Evolutionary conservation across 2,888 invertebrate species (phyloP).

Genomic region (Hydriomena furcata): DNA sequence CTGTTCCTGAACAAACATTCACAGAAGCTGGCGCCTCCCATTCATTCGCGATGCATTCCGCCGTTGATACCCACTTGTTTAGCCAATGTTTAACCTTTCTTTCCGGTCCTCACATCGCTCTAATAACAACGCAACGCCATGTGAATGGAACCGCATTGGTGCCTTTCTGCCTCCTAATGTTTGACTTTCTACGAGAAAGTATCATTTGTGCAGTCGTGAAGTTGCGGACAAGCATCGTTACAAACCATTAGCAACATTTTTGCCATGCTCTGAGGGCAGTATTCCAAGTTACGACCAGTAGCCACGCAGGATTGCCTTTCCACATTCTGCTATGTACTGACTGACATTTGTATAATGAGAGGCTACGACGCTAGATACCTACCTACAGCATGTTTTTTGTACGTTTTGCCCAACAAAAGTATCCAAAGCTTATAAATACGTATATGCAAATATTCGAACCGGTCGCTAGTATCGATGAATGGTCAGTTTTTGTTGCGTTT

Average conservation of each 20-base stretch:
- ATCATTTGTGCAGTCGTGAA: slow-evolving; percentile 62
- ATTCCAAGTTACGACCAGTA: slow-evolving; percentile 38
- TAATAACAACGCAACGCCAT: slow-evolving; percentile 67
- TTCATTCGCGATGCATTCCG: slow-evolving; percentile 55
- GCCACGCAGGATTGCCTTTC: slow-evolving; percentile 44
- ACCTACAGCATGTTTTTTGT: slow-evolving; percentile 34
- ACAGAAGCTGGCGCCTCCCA: slow-evolving; percentile 60
- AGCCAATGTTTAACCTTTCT: slow-evolving; percentile 65
- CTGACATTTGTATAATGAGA: slow-evolving; percentile 51
- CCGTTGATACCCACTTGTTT: slow-evolving; percentile 59
- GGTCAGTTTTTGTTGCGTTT: slow-evolving; percentile 44
- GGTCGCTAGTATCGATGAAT: slow-evolving; percentile 42
- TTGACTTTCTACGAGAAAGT: slow-evolving; percentile 79
- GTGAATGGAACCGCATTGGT: slow-evolving; percentile 62
- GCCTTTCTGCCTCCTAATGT: slow-evolving; percentile 60
- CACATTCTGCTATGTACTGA: slow-evolving; percentile 47
- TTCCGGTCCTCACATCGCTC: slow-evolving; percentile 67
- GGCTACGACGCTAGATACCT: slow-evolving; percentile 42
- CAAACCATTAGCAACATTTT: slow-evolving; percentile 65
- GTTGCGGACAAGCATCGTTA: slow-evolving; percentile 60
- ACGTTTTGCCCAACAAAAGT: slow-evolving; percentile 24
- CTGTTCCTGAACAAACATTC: slow-evolving; percentile 64
- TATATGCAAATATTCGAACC: slow-evolving; percentile 39
- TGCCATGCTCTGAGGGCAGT: slow-evolving; percentile 54
- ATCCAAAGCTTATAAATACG: slow-evolving; percentile 28